These are phyloP conservation scores for Crocodylus rhombifer DNA, from an alignment of 2,797 vertebrate species.

Conservation along the genomic window DNA sequence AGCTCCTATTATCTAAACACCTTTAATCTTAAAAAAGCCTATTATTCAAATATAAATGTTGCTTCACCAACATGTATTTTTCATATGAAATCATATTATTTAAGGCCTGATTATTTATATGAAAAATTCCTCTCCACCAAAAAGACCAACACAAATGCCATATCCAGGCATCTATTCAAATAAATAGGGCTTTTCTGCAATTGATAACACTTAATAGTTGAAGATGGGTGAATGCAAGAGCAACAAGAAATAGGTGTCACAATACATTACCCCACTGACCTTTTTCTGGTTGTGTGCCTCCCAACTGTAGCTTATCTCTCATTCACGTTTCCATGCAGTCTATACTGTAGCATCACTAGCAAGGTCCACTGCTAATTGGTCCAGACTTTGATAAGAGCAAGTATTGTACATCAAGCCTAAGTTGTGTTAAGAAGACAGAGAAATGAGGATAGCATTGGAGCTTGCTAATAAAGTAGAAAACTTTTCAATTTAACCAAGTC, in stretches of 20 bases:
- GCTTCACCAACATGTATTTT: background rate
- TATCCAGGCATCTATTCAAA: background rate
- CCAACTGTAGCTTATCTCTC: background rate
- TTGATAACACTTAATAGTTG: background rate
- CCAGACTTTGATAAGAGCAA: background rate
- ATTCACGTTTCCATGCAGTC: background rate
- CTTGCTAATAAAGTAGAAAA: background rate
- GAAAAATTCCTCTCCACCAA: background rate
- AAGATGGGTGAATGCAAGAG: background rate
- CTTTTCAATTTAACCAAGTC: background rate
- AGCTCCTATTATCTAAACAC: fast-evolving
- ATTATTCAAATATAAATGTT: background rate
- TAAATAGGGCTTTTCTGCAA: background rate
- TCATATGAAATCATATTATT: fast-evolving
- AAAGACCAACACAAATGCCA: background rate
- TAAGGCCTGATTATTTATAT: background rate
- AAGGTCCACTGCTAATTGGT: background rate
- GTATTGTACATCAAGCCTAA: background rate
- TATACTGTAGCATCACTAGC: background rate
- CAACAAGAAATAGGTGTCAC: background rate
- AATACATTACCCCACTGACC: background rate
- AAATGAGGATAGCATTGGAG: background rate
- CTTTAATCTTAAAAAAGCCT: background rate
- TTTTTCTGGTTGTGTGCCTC: background rate
- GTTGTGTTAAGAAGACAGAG: background rate